These are phyloP conservation scores for Probosciger aterrimus DNA, from an alignment of 2,113 vertebrate species.

Conservation along the genomic window DNA sequence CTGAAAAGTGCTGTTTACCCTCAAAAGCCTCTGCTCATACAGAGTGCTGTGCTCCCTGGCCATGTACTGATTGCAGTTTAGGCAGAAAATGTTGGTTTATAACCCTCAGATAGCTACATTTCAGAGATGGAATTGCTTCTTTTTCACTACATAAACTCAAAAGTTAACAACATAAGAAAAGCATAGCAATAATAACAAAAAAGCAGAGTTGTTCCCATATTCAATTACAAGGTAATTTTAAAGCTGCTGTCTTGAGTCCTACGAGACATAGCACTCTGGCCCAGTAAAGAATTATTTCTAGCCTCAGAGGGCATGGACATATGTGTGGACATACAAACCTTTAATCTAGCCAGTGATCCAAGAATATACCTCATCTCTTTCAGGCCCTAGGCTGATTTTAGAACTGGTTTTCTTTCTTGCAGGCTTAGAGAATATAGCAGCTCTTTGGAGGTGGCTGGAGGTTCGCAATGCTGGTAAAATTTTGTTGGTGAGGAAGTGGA, in stretches of 20 bases:
- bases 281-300: background rate
- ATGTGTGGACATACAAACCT: background rate
- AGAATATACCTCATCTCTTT: background rate
- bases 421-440: background rate
- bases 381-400: background rate
- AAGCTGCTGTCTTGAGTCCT: background rate
- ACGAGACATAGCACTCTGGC: background rate
- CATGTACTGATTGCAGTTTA: background rate
- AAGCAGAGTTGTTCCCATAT: background rate
- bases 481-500: background rate
- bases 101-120: background rate
- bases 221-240: background rate
- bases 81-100: background rate
- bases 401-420: background rate
- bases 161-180: background rate
- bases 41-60: background rate
- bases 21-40: background rate
- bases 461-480: background rate
- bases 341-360: background rate
- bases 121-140: background rate
- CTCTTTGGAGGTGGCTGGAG: background rate
- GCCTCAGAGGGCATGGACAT: background rate
- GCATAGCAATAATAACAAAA: background rate
- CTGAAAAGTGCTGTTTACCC: background rate
- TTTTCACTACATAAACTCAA: background rate